These are phyloP conservation scores for Cyrtonyx montezumae DNA, from an alignment of 2,113 vertebrate genomes.

Conservation along the genomic window DNA sequence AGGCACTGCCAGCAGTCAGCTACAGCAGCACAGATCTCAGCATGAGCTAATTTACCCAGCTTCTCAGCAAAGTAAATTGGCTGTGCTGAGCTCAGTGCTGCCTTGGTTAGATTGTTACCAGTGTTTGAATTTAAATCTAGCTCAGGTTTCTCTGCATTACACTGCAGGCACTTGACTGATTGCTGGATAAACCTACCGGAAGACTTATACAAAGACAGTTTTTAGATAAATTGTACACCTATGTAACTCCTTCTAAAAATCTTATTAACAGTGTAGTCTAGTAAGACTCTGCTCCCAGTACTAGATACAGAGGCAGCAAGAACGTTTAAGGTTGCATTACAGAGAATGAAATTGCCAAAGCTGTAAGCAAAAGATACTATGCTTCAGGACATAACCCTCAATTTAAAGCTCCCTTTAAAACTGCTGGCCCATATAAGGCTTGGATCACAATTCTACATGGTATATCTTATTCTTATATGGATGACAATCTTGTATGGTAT, in stretches of 20 bases:
- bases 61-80: constrained; percentile 30
- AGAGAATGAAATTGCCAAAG: background rate
- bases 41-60: constrained; percentile 29
- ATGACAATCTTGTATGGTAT: background rate
- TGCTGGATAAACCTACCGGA: background rate
- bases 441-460: background rate
- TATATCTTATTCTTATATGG: background rate
- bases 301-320: background rate
- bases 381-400: background rate
- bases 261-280: background rate
- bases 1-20: background rate
- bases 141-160: background rate
- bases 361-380: background rate
- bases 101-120: background rate
- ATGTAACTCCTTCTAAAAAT: background rate
- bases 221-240: background rate
- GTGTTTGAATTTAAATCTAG: background rate
- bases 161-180: constrained; percentile 29
- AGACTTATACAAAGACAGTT: background rate
- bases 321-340: background rate
- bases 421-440: background rate
- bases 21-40: background rate
- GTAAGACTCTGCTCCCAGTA: constrained; percentile 4
- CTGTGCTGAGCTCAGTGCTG: background rate
- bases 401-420: constrained; percentile 16